Evolutionary conservation across 2,888 invertebrate genomes (phyloP).

Genomic region (Limnephilus lunatus): DNA sequence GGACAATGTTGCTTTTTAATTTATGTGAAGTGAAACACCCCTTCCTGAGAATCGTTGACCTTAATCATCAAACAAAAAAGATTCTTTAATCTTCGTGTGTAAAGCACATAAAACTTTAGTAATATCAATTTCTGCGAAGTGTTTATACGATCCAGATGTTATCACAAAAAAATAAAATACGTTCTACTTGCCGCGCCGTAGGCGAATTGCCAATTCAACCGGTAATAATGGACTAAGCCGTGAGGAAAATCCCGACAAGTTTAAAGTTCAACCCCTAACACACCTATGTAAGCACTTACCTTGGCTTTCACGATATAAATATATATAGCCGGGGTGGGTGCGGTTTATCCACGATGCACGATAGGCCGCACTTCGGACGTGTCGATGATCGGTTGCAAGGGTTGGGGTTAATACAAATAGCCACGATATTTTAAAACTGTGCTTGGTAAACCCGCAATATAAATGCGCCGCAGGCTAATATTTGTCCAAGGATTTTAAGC

Average conservation of each 20-base stretch:
- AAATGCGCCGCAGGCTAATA: background rate
- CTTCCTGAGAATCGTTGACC: no score
- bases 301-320: background rate
- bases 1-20: no score
- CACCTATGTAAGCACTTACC: background rate
- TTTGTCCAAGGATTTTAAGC: background rate
- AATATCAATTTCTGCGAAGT: background rate
- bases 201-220: background rate
- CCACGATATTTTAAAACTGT: background rate
- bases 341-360: background rate
- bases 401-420: background rate
- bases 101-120: background rate
- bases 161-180: background rate
- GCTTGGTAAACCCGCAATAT: background rate
- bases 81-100: background rate
- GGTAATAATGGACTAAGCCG: background rate
- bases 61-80: background rate
- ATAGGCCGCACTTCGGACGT: background rate
- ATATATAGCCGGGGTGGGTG: background rate
- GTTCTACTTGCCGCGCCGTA: background rate
- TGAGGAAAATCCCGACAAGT: background rate
- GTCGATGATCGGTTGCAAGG: background rate
- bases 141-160: background rate
- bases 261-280: background rate
- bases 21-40: no score